Percentiles rank a stretch among this genome's conserved stretches.
These are phyloP conservation scores for Chloroceryle inda DNA, from an alignment of 2,797 vertebrate genomes.

Conservation along the genomic window DNA sequence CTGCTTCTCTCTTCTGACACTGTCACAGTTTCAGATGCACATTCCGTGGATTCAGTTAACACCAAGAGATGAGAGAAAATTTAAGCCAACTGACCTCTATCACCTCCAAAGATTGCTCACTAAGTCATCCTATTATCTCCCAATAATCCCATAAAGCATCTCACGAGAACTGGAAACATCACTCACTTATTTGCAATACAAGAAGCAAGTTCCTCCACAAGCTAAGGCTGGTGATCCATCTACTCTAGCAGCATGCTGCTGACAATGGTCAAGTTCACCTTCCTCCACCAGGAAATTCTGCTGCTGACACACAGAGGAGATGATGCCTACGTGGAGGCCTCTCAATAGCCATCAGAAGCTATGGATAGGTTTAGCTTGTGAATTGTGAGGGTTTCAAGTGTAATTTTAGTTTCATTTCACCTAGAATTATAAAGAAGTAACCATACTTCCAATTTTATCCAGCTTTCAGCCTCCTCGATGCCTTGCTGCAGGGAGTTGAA, in stretches of 20 bases:
- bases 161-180: neutral
- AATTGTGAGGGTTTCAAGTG: neutral
- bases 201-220: slow-evolving; percentile 2
- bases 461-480: neutral
- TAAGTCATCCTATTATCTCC: slow-evolving; percentile 39
- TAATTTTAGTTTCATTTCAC: neutral
- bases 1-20: slow-evolving; percentile 24
- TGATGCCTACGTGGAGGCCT: neutral
- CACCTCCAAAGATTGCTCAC: slow-evolving; percentile 16
- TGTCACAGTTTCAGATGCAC: neutral
- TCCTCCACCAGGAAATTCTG: neutral
- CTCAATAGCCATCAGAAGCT: neutral
- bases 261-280: neutral
- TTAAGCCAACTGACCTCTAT: slow-evolving; percentile 32
- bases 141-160: slow-evolving; percentile 35
- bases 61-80: slow-evolving; percentile 27
- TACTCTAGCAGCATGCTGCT: neutral
- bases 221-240: neutral
- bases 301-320: neutral
- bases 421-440: neutral
- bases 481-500: neutral
- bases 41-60: slow-evolving; percentile 1
- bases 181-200: slow-evolving; percentile 38
- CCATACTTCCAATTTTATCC: neutral
- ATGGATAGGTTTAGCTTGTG: neutral